Base-by-base conservation (phyloP, 2,888 invertebrate genomes). In the Andrena trimmerana region DNA sequence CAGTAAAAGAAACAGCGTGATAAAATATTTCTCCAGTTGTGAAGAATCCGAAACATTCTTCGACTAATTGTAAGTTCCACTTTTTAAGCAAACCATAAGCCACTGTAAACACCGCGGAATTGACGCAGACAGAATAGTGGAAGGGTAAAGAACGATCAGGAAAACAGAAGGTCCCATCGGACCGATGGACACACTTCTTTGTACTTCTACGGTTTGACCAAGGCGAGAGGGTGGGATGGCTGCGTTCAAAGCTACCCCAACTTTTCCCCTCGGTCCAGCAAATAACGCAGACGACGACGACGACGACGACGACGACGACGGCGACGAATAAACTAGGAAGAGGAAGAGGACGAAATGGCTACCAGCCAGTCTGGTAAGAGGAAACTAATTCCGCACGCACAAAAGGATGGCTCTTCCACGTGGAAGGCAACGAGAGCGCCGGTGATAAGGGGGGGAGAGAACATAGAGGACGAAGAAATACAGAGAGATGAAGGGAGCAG, bases 381-480 rank as follows among this genome's bases (percentile, higher is more conserved):
- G 73, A 88, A 89, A 90, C 86, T 90, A 86, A 89, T 90, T 89
- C 78, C 78, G 85, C 83, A 86, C 86, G 81, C 85, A 89, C 86
- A 90, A 90, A 90, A 89, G 84, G 78, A 76, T 74, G 80, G 68
- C 70, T 78, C 70, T 83, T 84, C 83, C 82, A 60, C 63, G 62
- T 71, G 71, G 83, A 83, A 86, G 76, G 83, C 60, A 31, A 68
- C 7, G 63, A 20, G 13, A 24, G 24, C 1, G 50, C 69, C 16
- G 63, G 57, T 27, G 54, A 68, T 81, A 80, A 42, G 70, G 57
- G 54, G 54, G 67, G 59, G 48, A 20, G 20, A 24, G 54, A 24
- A 24, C 20, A 24, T 54, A 54, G 57, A 27, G 24, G 24, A 68
- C 13, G 63, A 71, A 71, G 68, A 60, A 74, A 54, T 57, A 79